These are phyloP conservation scores for Cheiracanthium punctorium DNA, from an alignment of 2,888 invertebrate genomes.

Conservation along the genomic window DNA sequence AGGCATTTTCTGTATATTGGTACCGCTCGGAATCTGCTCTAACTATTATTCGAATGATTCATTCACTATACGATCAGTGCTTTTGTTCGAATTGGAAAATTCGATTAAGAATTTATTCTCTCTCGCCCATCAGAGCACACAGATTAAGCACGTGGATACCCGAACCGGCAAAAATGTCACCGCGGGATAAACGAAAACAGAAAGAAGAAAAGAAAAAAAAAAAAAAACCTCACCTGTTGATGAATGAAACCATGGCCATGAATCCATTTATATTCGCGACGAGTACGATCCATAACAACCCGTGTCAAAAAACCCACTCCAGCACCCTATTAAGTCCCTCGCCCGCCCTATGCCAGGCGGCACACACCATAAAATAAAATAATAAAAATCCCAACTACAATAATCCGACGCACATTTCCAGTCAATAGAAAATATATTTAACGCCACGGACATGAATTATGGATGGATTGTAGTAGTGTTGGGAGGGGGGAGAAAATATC, in stretches of 20 bases:
- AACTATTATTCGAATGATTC: too few species aligned
- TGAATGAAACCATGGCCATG: neutral
- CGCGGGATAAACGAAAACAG: too few species aligned
- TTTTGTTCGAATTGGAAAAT: too few species aligned
- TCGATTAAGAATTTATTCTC: too few species aligned
- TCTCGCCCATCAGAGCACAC: too few species aligned
- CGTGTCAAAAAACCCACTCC: neutral
- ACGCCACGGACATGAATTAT: conserved; percentile 17
- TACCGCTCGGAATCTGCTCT: too few species aligned
- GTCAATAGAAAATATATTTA: conserved; percentile 31
- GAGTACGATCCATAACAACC: neutral
- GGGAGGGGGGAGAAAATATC: too few species aligned
- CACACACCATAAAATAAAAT: neutral
- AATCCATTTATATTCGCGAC: neutral
- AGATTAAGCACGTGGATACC: too few species aligned
- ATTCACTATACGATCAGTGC: too few species aligned
- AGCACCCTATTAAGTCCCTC: conserved; percentile 15
- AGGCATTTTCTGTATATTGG: too few species aligned
- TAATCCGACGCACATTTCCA: neutral
- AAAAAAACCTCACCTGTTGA: conserved; percentile 4
- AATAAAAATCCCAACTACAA: conserved; percentile 6
- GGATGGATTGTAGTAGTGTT: neutral
- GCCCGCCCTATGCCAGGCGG: neutral
- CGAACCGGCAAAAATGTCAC: too few species aligned
- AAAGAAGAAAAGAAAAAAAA: neutral